Conservation (phyloP, 2,797 vertebrate species). For the Nannoperca australis region DNA sequence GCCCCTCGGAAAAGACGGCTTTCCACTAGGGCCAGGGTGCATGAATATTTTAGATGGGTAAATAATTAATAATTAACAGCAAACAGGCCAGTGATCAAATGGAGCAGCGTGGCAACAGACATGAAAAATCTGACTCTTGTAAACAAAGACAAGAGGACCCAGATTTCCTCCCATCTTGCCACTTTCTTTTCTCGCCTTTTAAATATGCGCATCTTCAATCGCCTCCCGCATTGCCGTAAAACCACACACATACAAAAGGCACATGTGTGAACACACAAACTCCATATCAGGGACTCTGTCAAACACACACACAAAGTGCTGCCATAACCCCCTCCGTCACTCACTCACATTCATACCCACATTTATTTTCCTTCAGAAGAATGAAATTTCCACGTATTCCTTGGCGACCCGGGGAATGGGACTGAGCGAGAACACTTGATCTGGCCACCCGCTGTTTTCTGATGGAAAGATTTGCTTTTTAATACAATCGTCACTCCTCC, state of each 20-base stretch:
- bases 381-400: slow-evolving; percentile 77
- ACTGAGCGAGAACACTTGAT: slow-evolving; percentile 83
- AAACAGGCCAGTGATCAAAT: slow-evolving; percentile 87
- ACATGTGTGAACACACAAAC: slow-evolving; percentile 61
- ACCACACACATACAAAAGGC: slow-evolving; percentile 56
- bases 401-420: slow-evolving; percentile 80
- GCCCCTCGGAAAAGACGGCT: slow-evolving; percentile 68
- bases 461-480: slow-evolving; percentile 88
- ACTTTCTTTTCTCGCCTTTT: slow-evolving; percentile 69
- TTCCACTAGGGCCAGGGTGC: slow-evolving; percentile 67
- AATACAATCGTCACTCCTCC: slow-evolving; percentile 85
- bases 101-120: slow-evolving; percentile 79
- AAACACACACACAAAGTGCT: slow-evolving; percentile 53
- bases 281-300: slow-evolving; percentile 46
- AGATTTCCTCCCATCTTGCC: slow-evolving; percentile 73
- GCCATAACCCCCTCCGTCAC: slow-evolving; percentile 61
- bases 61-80: slow-evolving; percentile 88
- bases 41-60: slow-evolving; percentile 86
- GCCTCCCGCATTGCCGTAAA: slow-evolving; percentile 38
- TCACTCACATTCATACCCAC: slow-evolving; percentile 66
- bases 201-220: slow-evolving; percentile 82
- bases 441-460: slow-evolving; percentile 85
- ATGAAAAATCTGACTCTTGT: slow-evolving; percentile 77
- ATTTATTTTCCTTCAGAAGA: slow-evolving; percentile 71
- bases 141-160: slow-evolving; percentile 84